phyloP scores from a whole-genome alignment of 2,888 invertebrate species.

The Drosophila subsilvestris region DNA sequence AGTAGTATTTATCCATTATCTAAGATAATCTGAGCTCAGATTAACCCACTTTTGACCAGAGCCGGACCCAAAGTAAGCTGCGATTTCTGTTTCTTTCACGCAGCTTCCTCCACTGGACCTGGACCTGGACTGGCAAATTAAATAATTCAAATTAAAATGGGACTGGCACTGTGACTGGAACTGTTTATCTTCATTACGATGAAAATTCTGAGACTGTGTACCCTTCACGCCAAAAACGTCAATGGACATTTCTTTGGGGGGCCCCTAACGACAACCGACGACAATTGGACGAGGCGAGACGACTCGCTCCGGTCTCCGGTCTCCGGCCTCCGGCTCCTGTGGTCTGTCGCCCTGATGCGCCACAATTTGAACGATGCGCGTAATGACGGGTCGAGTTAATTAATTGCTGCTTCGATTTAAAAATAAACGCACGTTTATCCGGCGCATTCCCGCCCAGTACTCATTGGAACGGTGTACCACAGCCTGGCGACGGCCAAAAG shows the following conservation, averaged over 20 bases:
- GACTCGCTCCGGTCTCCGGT: conserved; percentile 3
- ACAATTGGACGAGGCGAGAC: not conserved
- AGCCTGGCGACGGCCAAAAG: conserved; percentile 40
- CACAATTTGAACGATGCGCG: conserved; percentile 77
- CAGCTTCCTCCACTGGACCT: conserved; percentile 9
- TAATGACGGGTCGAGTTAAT: conserved; percentile 79
- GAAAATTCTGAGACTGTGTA: conserved; percentile 56
- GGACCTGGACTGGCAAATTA: conserved; percentile 62
- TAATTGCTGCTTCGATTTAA: conserved; percentile 78
- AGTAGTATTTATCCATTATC: conserved; percentile 32
- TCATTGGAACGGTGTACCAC: conserved; percentile 1
- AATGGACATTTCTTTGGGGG: conserved; percentile 45
- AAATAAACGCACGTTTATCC: conserved; percentile 75
- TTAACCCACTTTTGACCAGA: not conserved
- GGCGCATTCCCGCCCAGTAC: conserved; percentile 69
- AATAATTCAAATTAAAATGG: conserved; percentile 67
- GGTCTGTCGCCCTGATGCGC: conserved; percentile 74
- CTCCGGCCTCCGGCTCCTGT: conserved; percentile 56
- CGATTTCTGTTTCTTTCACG: conserved; percentile 30
- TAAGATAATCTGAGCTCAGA: conserved; percentile 26
- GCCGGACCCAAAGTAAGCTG: conserved; percentile 3
- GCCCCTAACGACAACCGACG: not conserved
- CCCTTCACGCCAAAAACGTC: conserved; percentile 65
- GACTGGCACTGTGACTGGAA: not conserved
- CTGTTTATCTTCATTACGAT: conserved; percentile 47